Conservation (phyloP, 2,888 invertebrate genomes). For the Anaspis maculata region DNA sequence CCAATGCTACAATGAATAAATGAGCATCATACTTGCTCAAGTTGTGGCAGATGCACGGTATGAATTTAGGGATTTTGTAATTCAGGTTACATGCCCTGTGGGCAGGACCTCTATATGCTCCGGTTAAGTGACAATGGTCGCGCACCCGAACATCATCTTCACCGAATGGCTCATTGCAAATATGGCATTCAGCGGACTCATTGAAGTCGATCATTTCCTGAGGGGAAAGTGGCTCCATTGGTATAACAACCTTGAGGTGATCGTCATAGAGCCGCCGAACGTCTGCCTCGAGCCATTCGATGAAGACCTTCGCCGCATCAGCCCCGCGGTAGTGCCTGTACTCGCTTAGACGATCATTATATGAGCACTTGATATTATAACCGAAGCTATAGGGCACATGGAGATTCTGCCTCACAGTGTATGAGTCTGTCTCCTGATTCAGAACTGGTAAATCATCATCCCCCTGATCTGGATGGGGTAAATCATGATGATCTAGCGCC, state of each 20-base stretch:
- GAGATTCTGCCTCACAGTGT: too few species aligned
- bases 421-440: too few species aligned
- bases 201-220: not conserved
- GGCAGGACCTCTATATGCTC: slow-evolving; percentile 2
- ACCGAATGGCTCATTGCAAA: slow-evolving; percentile 2
- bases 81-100: not conserved
- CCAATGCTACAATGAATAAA: not conserved
- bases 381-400: too few species aligned
- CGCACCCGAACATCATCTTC: not conserved
- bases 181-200: not conserved
- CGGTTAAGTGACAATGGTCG: slow-evolving; percentile 4
- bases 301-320: not conserved
- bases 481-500: too few species aligned
- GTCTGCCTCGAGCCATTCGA: not conserved
- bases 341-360: not conserved
- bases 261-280: not conserved
- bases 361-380: slow-evolving; percentile 2
- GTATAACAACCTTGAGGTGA: not conserved
- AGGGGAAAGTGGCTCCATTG: not conserved
- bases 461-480: too few species aligned
- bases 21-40: slow-evolving; percentile 4
- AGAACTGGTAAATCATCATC: too few species aligned
- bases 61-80: slow-evolving; percentile 1
- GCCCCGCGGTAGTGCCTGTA: not conserved
- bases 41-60: slow-evolving; percentile 2